A percentile compares a stretch with the other conserved stretches of the same genome.
phyloP scores from a whole-genome alignment of 2,797 vertebrate genomes.

The Danio kyathit region DNA sequence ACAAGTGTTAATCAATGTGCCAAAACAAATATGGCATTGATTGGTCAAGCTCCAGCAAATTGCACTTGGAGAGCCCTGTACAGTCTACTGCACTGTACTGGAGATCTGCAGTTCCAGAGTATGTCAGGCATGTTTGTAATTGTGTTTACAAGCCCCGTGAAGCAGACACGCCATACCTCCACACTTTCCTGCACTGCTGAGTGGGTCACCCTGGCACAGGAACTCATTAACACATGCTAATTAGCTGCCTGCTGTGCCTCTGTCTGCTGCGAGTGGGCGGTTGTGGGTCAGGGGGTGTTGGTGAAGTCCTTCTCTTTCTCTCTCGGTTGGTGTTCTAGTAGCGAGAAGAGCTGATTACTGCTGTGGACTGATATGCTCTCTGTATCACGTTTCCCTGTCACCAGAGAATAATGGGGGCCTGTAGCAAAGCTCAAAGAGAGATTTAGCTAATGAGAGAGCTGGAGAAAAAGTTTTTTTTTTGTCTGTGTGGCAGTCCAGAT shows the following conservation, averaged over 20 bases:
- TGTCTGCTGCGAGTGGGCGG: conserved; percentile 55
- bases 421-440: conserved; percentile 19
- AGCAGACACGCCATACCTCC: conserved; percentile 21
- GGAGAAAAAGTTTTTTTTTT: not conserved
- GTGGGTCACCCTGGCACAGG: conserved; percentile 56
- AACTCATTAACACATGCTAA: conserved; percentile 66
- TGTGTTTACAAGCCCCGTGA: conserved; percentile 52
- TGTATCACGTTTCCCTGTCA: conserved; percentile 21
- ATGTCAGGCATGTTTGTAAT: conserved; percentile 41
- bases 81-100: not conserved
- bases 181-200: conserved; percentile 19
- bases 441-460: conserved; percentile 39
- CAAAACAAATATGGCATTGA: too few relatives aligned
- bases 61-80: not conserved
- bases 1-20: too few relatives aligned
- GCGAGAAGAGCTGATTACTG: conserved; percentile 36
- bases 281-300: conserved; percentile 55
- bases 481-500: not conserved
- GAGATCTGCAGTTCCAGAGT: conserved; percentile 8
- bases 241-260: conserved; percentile 59
- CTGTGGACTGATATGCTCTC: conserved; percentile 31
- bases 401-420: conserved; percentile 2
- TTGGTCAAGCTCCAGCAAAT: not conserved
- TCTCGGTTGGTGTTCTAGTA: conserved; percentile 27
- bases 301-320: conserved; percentile 37